Percentiles rank a stretch among this genome's conserved stretches.
Evolutionary conservation across 2,113 vertebrate species (phyloP).

Genomic region (Pterocles burchelli): DNA sequence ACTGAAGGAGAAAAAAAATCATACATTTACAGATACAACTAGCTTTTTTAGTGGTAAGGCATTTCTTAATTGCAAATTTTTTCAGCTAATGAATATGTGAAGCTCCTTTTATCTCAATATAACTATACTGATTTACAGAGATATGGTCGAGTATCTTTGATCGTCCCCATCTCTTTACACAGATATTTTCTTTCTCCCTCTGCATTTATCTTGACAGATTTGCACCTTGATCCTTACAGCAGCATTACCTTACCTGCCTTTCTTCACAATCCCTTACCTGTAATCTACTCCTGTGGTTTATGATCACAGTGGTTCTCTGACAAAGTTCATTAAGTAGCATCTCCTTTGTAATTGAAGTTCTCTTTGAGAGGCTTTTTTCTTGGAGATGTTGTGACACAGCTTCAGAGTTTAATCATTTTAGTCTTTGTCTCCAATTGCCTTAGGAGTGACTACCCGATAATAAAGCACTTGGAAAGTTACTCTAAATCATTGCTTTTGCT

Average conservation of each 20-base stretch:
- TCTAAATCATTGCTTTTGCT: background rate
- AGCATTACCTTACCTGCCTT: background rate
- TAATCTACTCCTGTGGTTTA: background rate
- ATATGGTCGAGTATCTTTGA: background rate
- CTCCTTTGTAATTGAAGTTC: background rate
- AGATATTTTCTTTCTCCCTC: background rate
- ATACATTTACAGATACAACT: background rate
- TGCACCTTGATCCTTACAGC: background rate
- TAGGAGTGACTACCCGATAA: background rate
- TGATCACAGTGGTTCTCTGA: background rate
- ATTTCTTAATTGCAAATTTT: background rate
- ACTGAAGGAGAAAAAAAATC: background rate
- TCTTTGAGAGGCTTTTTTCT: background rate
- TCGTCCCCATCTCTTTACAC: background rate
- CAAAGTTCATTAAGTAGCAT: background rate
- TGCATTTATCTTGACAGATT: background rate
- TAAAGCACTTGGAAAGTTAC: background rate
- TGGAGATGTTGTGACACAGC: background rate
- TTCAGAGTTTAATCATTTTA: background rate
- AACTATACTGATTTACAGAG: background rate
- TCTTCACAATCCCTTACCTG: background rate
- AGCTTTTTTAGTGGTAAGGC: background rate
- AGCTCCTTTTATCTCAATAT: background rate
- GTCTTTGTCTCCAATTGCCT: background rate
- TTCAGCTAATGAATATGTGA: background rate